Percentiles rank a stretch among this genome's conserved stretches.
Evolutionary conservation across 1,140 invertebrate species (phyloP).

Genomic region (Campoletis sonorensis): DNA sequence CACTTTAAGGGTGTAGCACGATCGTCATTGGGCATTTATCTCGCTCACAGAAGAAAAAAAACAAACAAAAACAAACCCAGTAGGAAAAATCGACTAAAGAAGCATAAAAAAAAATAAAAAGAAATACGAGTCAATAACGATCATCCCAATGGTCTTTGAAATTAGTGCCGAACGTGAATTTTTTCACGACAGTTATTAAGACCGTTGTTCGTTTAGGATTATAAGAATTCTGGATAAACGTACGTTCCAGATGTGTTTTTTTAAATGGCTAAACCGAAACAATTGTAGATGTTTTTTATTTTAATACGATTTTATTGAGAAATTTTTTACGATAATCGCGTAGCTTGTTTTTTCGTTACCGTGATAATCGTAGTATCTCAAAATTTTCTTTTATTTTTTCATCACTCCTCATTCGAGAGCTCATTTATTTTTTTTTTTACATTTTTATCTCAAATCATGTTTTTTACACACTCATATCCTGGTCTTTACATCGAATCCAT

Average conservation of each 20-base stretch:
- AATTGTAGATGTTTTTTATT: conserved; percentile 23
- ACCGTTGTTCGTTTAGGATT: conserved; percentile 32
- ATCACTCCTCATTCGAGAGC: not conserved
- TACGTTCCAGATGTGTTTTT: conserved; percentile 19
- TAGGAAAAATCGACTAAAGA: not conserved
- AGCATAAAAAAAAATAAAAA: conserved; percentile 17
- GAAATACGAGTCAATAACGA: conserved; percentile 12
- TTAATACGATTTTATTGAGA: conserved; percentile 22
- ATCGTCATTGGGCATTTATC: conserved; percentile 3
- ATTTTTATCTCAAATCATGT: not conserved
- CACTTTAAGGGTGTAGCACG: not conserved
- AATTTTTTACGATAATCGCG: conserved; percentile 18
- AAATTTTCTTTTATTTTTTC: conserved; percentile 9
- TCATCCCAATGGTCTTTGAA: not conserved
- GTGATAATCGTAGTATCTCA: conserved; percentile 18
- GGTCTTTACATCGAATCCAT: conserved; percentile 33
- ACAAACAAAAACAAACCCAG: not conserved
- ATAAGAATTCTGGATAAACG: not conserved
- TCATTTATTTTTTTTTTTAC: not conserved
- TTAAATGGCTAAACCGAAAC: not conserved
- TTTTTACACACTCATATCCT: conserved; percentile 23
- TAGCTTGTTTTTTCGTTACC: not conserved
- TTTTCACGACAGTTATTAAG: conserved; percentile 26
- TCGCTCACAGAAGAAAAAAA: not conserved
- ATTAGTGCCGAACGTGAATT: conserved; percentile 14